Percentiles rank a stretch among this genome's conserved stretches.
These are phyloP conservation scores for Periphyllus acericola DNA, from an alignment of 2,888 invertebrate genomes.

Conservation along the genomic window DNA sequence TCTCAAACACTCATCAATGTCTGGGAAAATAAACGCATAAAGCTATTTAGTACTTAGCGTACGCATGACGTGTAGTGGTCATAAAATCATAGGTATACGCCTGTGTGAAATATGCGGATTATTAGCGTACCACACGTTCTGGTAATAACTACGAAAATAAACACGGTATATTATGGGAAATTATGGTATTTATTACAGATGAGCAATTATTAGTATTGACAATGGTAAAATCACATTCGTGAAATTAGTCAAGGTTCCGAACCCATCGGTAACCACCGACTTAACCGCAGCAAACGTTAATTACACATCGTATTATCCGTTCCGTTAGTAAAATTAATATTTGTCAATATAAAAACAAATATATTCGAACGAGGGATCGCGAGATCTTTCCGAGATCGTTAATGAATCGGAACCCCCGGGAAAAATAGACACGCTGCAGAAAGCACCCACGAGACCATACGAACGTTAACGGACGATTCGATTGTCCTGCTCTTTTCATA, in stretches of 20 bases:
- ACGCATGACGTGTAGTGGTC: not conserved
- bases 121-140: not conserved
- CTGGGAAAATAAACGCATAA: conserved; percentile 69
- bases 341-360: not conserved
- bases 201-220: not conserved
- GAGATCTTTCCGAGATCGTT: not conserved
- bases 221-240: not conserved
- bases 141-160: conserved; percentile 2
- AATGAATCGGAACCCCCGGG: conserved; percentile 20
- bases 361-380: not conserved
- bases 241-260: conserved; percentile 6
- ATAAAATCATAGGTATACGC: not conserved
- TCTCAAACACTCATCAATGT: conserved; percentile 88
- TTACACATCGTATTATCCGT: not conserved
- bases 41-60: not conserved
- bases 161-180: not conserved
- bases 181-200: not conserved
- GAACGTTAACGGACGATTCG: not conserved
- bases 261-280: conserved; percentile 5
- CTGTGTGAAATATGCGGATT: not conserved
- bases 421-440: not conserved
- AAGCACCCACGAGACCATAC: conserved; percentile 9
- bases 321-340: not conserved
- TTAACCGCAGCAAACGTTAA: not conserved
- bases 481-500: conserved; percentile 30